These are phyloP conservation scores for Caerostris extrusa DNA, from an alignment of 1,140 invertebrate species.

Conservation along the genomic window DNA sequence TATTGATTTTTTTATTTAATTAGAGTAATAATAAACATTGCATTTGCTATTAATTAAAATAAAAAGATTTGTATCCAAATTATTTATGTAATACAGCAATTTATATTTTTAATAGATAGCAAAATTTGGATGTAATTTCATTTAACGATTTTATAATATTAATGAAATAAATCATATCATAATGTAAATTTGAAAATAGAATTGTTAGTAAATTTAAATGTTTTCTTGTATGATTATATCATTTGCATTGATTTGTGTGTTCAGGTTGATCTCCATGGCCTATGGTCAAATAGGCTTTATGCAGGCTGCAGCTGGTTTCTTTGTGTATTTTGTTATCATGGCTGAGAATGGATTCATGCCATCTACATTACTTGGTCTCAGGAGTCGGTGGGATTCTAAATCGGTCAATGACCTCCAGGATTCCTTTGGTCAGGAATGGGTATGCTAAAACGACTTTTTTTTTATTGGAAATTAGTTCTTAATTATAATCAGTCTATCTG, in stretches of 20 bases:
- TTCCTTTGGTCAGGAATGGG: conserved; percentile 86
- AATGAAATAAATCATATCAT: too few relatives aligned
- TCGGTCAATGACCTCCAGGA: conserved; percentile 84
- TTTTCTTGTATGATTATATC: not conserved
- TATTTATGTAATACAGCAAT: not conserved
- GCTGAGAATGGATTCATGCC: conserved; percentile 85
- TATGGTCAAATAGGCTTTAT: conserved; percentile 84
- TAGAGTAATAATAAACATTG: too few relatives aligned
- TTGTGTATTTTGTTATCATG: conserved; percentile 85
- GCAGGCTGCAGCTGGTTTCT: conserved; percentile 83
- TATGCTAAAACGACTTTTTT: conserved; percentile 14
- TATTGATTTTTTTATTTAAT: too few relatives aligned
- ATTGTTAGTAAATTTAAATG: too few relatives aligned
- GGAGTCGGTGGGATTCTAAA: conserved; percentile 84
- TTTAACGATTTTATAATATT: too few relatives aligned
- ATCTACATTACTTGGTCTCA: conserved; percentile 82
- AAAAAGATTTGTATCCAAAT: not conserved
- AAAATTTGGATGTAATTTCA: not conserved
- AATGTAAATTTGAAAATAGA: too few relatives aligned
- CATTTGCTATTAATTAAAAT: too few relatives aligned
- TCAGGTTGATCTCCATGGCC: conserved; percentile 90
- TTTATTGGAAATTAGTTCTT: too few relatives aligned
- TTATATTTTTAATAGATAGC: not conserved
- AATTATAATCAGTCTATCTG: too few relatives aligned
- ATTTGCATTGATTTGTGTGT: not conserved